Conservation (phyloP, 2,797 vertebrate species). For the Coracias cyanogaster region DNA sequence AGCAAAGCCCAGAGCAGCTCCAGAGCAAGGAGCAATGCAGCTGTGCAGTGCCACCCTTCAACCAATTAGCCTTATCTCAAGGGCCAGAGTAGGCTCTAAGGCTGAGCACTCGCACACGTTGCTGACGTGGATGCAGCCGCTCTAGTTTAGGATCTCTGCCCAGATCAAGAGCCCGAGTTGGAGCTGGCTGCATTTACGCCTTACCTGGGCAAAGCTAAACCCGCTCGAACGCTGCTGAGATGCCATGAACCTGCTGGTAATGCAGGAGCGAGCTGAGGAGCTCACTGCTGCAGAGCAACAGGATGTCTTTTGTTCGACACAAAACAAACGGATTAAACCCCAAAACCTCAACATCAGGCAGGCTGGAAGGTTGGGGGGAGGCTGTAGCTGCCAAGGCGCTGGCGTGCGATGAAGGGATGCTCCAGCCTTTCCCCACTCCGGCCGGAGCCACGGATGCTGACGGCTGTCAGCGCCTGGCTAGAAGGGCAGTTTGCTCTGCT, state of each 20-base stretch:
- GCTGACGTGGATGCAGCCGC: rapidly evolving
- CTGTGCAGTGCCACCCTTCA: not conserved
- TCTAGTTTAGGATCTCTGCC: not conserved
- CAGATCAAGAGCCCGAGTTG: rapidly evolving
- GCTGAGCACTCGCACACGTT: rapidly evolving
- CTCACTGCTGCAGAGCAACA: rapidly evolving
- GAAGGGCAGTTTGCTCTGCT: not conserved
- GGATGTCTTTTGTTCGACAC: not conserved
- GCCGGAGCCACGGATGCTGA: not conserved
- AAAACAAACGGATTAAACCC: rapidly evolving
- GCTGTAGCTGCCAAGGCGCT: not conserved
- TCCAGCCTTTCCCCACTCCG: not conserved
- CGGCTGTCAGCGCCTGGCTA: not conserved
- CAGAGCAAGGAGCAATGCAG: not conserved
- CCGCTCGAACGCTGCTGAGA: not conserved
- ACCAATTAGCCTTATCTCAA: rapidly evolving
- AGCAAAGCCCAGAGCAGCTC: not conserved
- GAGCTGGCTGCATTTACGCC: not conserved
- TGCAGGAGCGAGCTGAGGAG: not conserved
- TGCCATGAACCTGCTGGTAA: rapidly evolving
- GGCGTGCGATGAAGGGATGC: rapidly evolving
- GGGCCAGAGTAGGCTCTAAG: rapidly evolving
- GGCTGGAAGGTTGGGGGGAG: not conserved
- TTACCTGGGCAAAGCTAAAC: not conserved
- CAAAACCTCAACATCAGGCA: rapidly evolving